Percentiles rank a stretch among this genome's conserved stretches.
Conservation (phyloP, 2,888 invertebrate genomes). For the Phortica okadai region DNA sequence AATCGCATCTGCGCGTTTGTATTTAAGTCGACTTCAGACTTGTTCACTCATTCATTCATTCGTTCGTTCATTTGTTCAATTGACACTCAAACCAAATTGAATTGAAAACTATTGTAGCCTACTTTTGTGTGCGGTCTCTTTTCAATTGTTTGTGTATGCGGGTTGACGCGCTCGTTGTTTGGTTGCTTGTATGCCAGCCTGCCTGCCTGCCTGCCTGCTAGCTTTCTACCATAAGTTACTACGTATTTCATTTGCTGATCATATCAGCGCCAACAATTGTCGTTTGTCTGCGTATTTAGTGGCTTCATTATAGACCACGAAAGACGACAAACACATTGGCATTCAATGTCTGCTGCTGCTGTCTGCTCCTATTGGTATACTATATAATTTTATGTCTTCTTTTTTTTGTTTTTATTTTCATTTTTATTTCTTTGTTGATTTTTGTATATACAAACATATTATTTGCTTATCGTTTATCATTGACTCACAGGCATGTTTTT, state of each 20-base stretch:
- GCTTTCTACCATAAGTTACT: not conserved
- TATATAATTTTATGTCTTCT: not conserved
- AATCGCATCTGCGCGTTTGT: too few species aligned
- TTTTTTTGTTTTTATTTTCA: constrained; percentile 2
- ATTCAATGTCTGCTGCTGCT: not conserved
- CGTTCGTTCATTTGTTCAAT: not conserved
- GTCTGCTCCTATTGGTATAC: not conserved
- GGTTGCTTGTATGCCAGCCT: too few species aligned
- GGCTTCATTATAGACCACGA: constrained; percentile 9
- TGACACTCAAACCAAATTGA: not conserved
- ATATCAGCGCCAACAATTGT: constrained; percentile 63
- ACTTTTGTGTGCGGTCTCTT: not conserved
- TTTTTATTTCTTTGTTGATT: not conserved
- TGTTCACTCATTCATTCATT: not conserved
- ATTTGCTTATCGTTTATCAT: constrained; percentile 35
- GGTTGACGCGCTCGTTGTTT: not conserved
- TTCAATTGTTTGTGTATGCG: not conserved
- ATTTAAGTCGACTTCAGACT: too few species aligned
- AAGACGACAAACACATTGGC: not conserved
- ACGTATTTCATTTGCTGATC: constrained; percentile 52
- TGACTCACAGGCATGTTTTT: not conserved
- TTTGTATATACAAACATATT: constrained; percentile 6
- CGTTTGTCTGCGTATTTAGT: constrained; percentile 52
- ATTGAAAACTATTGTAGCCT: not conserved
- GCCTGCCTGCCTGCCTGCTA: not conserved